phyloP scores from a whole-genome alignment of 2,888 invertebrate species.

The Heliothis peltigera region DNA sequence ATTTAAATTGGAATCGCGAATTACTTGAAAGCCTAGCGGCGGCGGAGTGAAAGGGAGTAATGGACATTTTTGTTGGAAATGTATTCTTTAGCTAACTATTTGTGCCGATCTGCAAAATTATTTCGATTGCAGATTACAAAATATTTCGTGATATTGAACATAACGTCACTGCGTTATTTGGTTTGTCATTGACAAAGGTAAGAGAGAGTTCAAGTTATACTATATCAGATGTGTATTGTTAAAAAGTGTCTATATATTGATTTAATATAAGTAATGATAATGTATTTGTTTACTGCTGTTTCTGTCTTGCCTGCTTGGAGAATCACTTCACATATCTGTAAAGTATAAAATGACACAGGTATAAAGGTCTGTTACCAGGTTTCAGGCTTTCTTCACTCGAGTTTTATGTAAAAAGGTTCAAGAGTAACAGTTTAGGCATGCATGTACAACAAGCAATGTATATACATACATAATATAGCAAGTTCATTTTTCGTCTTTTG shows the following conservation, averaged over 20 bases:
- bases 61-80: slow-evolving; percentile 6
- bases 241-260: too few species aligned
- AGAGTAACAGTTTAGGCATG: too few species aligned
- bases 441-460: too few species aligned
- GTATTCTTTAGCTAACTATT: slow-evolving; percentile 8
- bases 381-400: too few species aligned
- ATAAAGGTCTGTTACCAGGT: too few species aligned
- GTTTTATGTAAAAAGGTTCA: not conserved
- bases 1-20: slow-evolving; percentile 19
- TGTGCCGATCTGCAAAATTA: slow-evolving; percentile 3
- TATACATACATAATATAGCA: too few species aligned
- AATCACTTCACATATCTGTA: too few species aligned
- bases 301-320: too few species aligned
- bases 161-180: slow-evolving; percentile 6
- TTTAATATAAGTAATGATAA: too few species aligned
- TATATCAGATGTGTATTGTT: too few species aligned
- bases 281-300: too few species aligned
- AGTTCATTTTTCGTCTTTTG: not conserved
- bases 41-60: slow-evolving; percentile 6
- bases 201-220: not conserved
- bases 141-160: slow-evolving; percentile 10
- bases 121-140: not conserved
- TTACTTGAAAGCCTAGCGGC: slow-evolving; percentile 1
- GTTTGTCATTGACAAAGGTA: slow-evolving; percentile 5
- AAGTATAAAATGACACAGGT: too few species aligned